Conservation (phyloP, 2,797 vertebrate genomes). For the Kryptolebias ocellatus region DNA sequence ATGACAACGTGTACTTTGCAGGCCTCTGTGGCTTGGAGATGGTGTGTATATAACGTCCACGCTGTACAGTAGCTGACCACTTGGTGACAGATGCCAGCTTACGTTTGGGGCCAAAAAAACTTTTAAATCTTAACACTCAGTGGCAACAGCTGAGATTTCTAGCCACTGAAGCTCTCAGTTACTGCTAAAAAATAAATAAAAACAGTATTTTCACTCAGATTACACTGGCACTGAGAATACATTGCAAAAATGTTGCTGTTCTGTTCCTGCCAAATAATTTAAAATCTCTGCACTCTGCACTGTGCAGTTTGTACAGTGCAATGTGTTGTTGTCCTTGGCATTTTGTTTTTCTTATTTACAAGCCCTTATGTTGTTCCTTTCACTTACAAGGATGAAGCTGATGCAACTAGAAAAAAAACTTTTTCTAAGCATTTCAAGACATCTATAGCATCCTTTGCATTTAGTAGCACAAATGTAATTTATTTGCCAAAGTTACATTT, state of each 20-base stretch:
- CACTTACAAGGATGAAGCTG: too few relatives aligned
- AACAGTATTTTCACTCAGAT: conserved; percentile 3
- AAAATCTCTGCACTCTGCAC: neutral
- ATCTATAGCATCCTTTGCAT: too few relatives aligned
- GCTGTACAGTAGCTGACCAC: conserved; percentile 70
- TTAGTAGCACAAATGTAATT: too few relatives aligned
- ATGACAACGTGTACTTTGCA: conserved; percentile 60
- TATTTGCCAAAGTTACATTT: too few relatives aligned
- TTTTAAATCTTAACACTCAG: conserved; percentile 34
- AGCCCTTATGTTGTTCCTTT: too few relatives aligned
- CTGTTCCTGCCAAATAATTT: conserved; percentile 2
- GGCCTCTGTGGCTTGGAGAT: conserved; percentile 51
- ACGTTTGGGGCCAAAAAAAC: conserved; percentile 45
- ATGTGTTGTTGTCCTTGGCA: conserved; percentile 4
- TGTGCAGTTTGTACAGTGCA: too few relatives aligned
- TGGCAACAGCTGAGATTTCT: neutral
- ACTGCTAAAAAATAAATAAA: conserved; percentile 2
- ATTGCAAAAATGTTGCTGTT: neutral
- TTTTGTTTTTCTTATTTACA: too few relatives aligned
- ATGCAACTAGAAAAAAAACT: too few relatives aligned
- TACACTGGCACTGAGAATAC: conserved; percentile 1
- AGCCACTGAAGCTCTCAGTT: conserved; percentile 10
- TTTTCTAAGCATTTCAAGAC: too few relatives aligned
- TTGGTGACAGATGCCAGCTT: conserved; percentile 62
- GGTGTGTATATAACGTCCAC: conserved; percentile 57